Conservation (phyloP, 2,797 vertebrate genomes). For the Serranus cabrilla region DNA sequence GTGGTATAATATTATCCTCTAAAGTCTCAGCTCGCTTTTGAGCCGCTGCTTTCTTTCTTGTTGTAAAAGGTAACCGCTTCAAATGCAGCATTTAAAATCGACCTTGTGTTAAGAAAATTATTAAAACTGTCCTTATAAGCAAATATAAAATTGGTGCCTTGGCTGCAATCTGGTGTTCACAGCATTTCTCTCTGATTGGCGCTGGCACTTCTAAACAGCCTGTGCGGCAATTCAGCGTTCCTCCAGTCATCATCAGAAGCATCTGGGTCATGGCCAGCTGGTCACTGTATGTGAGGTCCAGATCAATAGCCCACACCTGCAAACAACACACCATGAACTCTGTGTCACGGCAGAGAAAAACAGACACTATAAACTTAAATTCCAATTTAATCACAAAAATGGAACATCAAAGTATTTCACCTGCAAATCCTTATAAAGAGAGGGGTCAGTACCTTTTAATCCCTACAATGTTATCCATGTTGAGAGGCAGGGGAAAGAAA, state of each 20-base stretch:
- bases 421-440: constrained; percentile 21
- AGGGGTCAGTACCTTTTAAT: constrained; percentile 56
- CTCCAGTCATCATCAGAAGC: constrained; percentile 89
- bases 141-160: constrained; percentile 56
- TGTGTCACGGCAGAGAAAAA: constrained; percentile 44
- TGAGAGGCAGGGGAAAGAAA: constrained; percentile 53
- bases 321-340: constrained; percentile 56
- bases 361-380: constrained; percentile 32
- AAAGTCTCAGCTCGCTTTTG: constrained; percentile 53
- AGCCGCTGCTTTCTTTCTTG: constrained; percentile 34
- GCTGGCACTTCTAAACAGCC: constrained; percentile 83
- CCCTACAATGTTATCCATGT: constrained; percentile 50
- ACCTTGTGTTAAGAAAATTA: neutral
- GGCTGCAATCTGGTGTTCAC: constrained; percentile 44
- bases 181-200: constrained; percentile 54
- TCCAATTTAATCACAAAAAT: constrained; percentile 54
- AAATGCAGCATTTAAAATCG: constrained; percentile 14
- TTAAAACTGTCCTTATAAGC: constrained; percentile 17
- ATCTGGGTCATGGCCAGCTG: constrained; percentile 94
- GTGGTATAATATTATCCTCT: constrained; percentile 63
- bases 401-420: constrained; percentile 48
- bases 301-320: constrained; percentile 93
- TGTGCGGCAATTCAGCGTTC: constrained; percentile 84
- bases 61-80: neutral
- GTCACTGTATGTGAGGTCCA: constrained; percentile 91